phyloP scores from a whole-genome alignment of 2,797 vertebrate species.

The Australoheros facetus region DNA sequence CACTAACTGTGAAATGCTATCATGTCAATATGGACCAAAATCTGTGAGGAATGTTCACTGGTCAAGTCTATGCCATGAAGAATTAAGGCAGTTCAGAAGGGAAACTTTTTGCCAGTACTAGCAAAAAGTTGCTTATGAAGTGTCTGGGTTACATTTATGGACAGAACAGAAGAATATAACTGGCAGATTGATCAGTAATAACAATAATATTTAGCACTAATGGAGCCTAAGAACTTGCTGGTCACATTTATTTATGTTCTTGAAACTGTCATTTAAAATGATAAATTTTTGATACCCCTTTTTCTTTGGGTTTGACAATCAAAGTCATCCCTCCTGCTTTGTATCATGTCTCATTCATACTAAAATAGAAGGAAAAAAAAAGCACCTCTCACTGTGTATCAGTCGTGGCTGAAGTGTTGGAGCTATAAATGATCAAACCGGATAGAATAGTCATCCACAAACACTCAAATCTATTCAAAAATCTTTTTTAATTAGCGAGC shows the following conservation, averaged over 20 bases:
- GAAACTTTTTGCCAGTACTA: too few species aligned
- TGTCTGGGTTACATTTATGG: too few species aligned
- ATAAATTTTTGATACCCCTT: background rate
- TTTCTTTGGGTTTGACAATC: background rate
- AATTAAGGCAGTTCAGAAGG: too few species aligned
- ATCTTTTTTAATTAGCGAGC: conserved; percentile 8
- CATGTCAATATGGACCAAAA: too few species aligned
- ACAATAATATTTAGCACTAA: background rate
- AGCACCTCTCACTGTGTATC: background rate
- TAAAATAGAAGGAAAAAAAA: background rate
- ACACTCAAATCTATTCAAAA: background rate
- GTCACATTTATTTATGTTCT: background rate
- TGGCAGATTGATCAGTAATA: background rate
- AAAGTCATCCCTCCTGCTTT: background rate
- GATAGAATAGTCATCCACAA: background rate
- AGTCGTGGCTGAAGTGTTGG: background rate
- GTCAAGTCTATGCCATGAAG: too few species aligned
- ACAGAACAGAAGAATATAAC: background rate
- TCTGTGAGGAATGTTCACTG: too few species aligned
- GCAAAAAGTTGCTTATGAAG: too few species aligned
- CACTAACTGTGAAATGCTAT: too few species aligned
- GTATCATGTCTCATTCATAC: background rate
- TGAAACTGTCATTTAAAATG: background rate
- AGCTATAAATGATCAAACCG: background rate
- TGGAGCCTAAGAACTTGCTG: background rate